phyloP scores from a whole-genome alignment of 2,797 vertebrate species.

The Parambassis ranga region DNA sequence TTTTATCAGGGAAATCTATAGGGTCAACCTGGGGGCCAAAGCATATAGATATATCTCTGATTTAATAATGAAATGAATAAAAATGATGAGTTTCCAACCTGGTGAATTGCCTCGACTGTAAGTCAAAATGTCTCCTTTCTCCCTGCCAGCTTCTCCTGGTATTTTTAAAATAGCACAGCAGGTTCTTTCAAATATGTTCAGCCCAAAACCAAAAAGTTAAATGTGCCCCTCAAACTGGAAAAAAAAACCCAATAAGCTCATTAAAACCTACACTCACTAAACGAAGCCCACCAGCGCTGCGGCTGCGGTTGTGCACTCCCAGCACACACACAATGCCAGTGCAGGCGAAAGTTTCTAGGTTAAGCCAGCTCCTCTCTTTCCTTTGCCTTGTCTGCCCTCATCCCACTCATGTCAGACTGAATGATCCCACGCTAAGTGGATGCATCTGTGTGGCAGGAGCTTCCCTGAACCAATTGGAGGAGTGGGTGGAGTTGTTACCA shows the following conservation, averaged over 20 bases:
- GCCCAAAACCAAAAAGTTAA: constrained; percentile 37
- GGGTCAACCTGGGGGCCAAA: constrained; percentile 50
- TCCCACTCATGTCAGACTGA: constrained; percentile 56
- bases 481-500: constrained; percentile 54
- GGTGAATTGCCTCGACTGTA: constrained; percentile 38
- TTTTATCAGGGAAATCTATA: constrained; percentile 66
- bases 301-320: constrained; percentile 10
- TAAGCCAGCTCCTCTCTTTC: constrained; percentile 47
- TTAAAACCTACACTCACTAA: constrained; percentile 38
- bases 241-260: constrained; percentile 26
- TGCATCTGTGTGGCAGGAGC: constrained; percentile 38
- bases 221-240: no score
- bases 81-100: constrained; percentile 64
- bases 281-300: constrained; percentile 21
- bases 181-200: constrained; percentile 36
- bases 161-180: constrained; percentile 31
- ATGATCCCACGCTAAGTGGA: constrained; percentile 45
- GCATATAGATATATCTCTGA: constrained; percentile 52
- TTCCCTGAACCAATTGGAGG: constrained; percentile 34
- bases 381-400: constrained; percentile 41
- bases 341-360: constrained; percentile 28
- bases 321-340: constrained; percentile 7
- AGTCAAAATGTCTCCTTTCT: constrained; percentile 41
- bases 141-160: constrained; percentile 30
- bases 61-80: constrained; percentile 71